Conservation (phyloP, 2,888 invertebrate genomes). For the Dromius quadrimaculatus region DNA sequence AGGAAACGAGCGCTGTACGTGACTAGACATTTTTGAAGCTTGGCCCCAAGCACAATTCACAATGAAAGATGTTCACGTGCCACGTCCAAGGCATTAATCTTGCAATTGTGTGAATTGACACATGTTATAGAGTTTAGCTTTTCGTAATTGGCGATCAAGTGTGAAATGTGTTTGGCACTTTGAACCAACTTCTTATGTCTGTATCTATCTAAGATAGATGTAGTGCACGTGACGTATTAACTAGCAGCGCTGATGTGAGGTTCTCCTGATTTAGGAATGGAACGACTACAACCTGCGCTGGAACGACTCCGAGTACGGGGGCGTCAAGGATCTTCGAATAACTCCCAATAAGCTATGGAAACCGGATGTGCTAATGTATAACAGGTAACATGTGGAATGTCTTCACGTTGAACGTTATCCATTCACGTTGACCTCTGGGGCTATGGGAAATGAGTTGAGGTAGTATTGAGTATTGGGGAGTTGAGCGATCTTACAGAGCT, state of each 20-base stretch:
- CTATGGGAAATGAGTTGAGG: no score
- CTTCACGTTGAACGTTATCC: no score
- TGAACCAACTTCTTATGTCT: neutral
- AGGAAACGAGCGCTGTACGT: slow-evolving; percentile 21
- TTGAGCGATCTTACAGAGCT: no score
- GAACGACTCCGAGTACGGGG: slow-evolving; percentile 96
- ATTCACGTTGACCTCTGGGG: no score
- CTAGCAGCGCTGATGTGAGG: slow-evolving; percentile 3
- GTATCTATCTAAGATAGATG: neutral
- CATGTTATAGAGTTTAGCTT: neutral
- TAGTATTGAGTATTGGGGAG: no score
- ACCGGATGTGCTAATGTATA: slow-evolving; percentile 99
- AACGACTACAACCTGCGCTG: slow-evolving; percentile 96
- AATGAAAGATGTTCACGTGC: neutral
- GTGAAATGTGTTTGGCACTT: slow-evolving; percentile 6
- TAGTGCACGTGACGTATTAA: neutral
- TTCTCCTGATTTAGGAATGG: slow-evolving; percentile 84
- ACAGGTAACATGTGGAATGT: slow-evolving; percentile 89
- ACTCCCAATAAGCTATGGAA: slow-evolving; percentile 97
- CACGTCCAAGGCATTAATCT: slow-evolving; percentile 6
- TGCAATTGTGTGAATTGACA: slow-evolving; percentile 17
- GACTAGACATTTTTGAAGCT: slow-evolving; percentile 25
- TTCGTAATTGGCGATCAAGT: neutral
- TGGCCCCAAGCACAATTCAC: neutral
- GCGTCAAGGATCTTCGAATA: slow-evolving; percentile 93